These are phyloP conservation scores for Alauda arvensis DNA, from an alignment of 2,797 vertebrate species.

Conservation along the genomic window DNA sequence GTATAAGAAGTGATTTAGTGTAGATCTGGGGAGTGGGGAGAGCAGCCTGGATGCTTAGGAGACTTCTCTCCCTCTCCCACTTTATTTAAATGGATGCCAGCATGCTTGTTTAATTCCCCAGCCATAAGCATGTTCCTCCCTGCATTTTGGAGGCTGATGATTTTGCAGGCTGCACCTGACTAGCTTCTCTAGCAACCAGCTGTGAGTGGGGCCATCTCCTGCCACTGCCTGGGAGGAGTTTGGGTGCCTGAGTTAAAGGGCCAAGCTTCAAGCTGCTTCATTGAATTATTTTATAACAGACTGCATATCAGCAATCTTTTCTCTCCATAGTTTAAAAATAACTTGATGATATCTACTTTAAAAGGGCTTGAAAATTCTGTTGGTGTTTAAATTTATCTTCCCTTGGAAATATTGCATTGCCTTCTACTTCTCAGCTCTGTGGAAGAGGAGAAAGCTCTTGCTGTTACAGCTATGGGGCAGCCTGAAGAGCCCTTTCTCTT, in stretches of 20 bases:
- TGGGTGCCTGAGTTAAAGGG: background rate
- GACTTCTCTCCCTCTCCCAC: background rate
- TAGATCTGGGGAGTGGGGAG: background rate
- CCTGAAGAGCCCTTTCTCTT: background rate
- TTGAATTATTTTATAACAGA: background rate
- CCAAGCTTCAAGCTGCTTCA: background rate
- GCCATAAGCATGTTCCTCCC: background rate
- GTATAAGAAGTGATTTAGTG: background rate
- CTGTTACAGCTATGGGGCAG: background rate
- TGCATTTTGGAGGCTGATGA: background rate
- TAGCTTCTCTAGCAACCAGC: rapidly evolving
- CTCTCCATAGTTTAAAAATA: background rate
- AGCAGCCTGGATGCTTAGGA: background rate
- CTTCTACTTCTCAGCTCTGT: background rate
- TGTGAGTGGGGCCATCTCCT: background rate
- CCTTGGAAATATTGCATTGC: background rate
- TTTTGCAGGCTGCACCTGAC: background rate
- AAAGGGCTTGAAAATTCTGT: background rate
- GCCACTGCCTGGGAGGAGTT: background rate
- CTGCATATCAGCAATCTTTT: background rate
- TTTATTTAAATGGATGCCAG: background rate
- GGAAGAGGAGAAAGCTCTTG: background rate
- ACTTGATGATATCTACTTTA: background rate
- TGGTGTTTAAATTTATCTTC: background rate
- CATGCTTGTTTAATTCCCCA: background rate